Percentiles rank a stretch among this genome's conserved stretches.
phyloP scores from a whole-genome alignment of 2,888 invertebrate genomes.

The Pasiphila rectangulata region DNA sequence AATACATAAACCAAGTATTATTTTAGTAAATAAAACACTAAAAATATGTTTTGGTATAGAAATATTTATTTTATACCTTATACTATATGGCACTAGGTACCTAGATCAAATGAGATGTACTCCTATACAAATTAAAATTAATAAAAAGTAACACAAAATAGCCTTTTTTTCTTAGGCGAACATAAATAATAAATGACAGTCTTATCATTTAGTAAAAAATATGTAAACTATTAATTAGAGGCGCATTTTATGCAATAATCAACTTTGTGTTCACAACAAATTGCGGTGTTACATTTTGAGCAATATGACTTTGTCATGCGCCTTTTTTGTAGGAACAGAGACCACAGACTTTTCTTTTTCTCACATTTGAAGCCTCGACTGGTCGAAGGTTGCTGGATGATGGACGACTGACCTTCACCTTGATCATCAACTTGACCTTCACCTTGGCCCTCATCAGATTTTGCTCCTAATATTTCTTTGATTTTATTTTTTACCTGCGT shows the following conservation, averaged over 20 bases:
- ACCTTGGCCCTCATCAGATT: too few species aligned
- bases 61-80: conserved; percentile 14
- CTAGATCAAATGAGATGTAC: conserved; percentile 10
- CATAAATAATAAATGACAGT: conserved; percentile 8
- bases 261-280: conserved; percentile 15
- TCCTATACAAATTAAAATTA: conserved; percentile 8
- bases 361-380: conserved; percentile 10
- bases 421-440: conserved; percentile 13
- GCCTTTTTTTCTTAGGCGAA: conserved; percentile 13
- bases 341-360: conserved; percentile 9
- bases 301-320: conserved; percentile 16
- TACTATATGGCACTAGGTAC: conserved; percentile 9
- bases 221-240: conserved; percentile 7
- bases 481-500: conserved; percentile 17
- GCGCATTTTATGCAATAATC: conserved; percentile 11
- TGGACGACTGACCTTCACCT: conserved; percentile 11
- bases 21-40: conserved; percentile 11
- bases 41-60: conserved; percentile 4
- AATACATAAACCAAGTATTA: conserved; percentile 4
- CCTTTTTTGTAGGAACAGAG: conserved; percentile 15
- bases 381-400: conserved; percentile 11
- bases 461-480: too few species aligned
- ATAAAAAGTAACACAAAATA: conserved; percentile 5
- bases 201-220: conserved; percentile 6
- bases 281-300: conserved; percentile 15